These are phyloP conservation scores for Nemopilema nomurai DNA, from an alignment of 30 jellyfish, hydroid and myxozoan genomes.

Conservation along the genomic window DNA sequence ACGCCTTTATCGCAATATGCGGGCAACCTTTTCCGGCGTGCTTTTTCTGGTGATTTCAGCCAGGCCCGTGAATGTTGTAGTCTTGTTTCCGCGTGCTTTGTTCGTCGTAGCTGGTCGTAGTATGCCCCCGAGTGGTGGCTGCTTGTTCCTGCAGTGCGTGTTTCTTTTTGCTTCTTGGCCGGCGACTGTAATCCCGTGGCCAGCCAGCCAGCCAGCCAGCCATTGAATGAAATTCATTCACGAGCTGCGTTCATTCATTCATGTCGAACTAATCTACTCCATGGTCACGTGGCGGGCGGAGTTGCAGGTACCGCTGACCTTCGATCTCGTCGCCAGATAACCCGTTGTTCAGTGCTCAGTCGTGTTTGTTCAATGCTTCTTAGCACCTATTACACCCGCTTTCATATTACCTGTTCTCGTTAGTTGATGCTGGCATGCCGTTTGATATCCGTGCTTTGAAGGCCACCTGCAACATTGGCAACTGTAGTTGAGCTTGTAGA, in stretches of 20 bases:
- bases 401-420: neutral
- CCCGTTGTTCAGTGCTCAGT: neutral
- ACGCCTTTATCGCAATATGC: neutral
- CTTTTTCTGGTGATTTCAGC: too few species aligned
- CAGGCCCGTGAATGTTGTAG: too few species aligned
- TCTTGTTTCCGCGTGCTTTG: neutral
- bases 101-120: too few species aligned
- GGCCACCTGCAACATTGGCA: neutral
- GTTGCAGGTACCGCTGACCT: neutral
- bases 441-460: neutral
- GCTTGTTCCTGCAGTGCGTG: too few species aligned
- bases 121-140: too few species aligned
- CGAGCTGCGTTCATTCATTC: neutral
- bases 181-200: neutral
- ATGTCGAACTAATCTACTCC: neutral
- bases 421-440: neutral
- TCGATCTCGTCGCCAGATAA: neutral
- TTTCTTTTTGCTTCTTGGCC: too few species aligned
- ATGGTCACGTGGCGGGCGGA: neutral
- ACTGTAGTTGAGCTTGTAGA: too few species aligned
- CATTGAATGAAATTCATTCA: neutral
- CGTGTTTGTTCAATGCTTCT: neutral
- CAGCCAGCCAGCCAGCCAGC: neutral
- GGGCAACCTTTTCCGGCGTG: neutral
- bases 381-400: neutral